These are phyloP conservation scores for Sylvilagus bachmani DNA, from an alignment of 2,113 vertebrate genomes.

Conservation along the genomic window DNA sequence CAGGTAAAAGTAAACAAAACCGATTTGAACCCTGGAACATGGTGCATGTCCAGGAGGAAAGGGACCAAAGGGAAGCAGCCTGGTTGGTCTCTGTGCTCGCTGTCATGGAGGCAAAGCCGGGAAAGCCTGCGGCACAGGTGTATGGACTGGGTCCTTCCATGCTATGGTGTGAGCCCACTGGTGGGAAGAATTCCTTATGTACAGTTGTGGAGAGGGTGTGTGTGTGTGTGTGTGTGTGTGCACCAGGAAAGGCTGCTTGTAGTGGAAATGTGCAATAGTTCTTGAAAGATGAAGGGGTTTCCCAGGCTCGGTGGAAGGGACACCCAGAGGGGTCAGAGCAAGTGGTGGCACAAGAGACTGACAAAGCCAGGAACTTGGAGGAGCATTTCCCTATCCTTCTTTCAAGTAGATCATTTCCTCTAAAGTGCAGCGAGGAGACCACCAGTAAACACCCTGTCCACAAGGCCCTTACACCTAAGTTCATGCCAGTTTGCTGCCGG, in stretches of 20 bases:
- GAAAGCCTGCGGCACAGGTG: neutral
- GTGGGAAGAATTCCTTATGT: neutral
- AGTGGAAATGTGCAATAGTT: neutral
- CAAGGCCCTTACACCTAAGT: neutral
- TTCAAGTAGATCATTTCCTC: neutral
- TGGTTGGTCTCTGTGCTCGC: too few species aligned
- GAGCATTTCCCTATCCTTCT: neutral
- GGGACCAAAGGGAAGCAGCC: neutral
- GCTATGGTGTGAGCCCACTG: fast-evolving
- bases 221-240: neutral
- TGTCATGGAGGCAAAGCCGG: neutral
- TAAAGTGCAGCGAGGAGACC: neutral
- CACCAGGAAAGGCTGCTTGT: too few species aligned
- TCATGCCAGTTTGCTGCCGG: neutral
- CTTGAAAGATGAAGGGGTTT: neutral
- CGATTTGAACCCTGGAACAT: neutral
- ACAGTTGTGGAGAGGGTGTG: too few species aligned
- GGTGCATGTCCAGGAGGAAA: neutral
- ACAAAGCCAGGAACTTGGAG: neutral
- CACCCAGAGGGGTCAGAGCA: neutral
- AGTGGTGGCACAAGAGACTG: neutral
- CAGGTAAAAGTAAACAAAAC: neutral
- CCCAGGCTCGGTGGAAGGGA: neutral
- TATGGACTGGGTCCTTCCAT: neutral
- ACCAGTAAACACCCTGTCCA: neutral